These are phyloP conservation scores for Steinernema carpocapsae DNA, from an alignment of 2,888 invertebrate species.

Conservation along the genomic window DNA sequence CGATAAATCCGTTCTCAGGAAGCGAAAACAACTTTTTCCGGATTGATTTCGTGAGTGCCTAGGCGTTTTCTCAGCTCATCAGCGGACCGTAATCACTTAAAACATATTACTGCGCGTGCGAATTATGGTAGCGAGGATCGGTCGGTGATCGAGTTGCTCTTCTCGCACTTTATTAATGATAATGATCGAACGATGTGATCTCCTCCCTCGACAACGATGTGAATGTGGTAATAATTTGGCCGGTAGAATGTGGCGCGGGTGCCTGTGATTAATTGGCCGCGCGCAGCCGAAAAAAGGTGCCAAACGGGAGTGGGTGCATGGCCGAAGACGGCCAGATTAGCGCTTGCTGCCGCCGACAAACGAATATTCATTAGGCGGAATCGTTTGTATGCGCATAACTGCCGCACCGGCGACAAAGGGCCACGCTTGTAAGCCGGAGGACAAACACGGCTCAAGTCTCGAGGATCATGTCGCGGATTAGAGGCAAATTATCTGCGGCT, in stretches of 20 bases:
- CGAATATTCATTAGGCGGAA: slow-evolving; percentile 32
- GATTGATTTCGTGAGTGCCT: background rate
- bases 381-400: slow-evolving; percentile 24
- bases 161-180: slow-evolving; percentile 31
- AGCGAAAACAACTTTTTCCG: slow-evolving; percentile 7
- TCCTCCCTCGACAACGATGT: slow-evolving; percentile 25
- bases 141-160: slow-evolving; percentile 3
- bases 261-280: slow-evolving; percentile 13
- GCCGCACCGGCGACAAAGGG: slow-evolving; percentile 10
- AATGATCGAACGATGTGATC: slow-evolving; percentile 26
- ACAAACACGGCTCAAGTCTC: slow-evolving; percentile 5
- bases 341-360: slow-evolving; percentile 16
- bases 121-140: slow-evolving; percentile 19
- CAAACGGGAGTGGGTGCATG: slow-evolving; percentile 2
- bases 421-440: slow-evolving; percentile 23
- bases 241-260: background rate
- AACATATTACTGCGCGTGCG: slow-evolving; percentile 6
- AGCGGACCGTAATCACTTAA: background rate
- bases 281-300: slow-evolving; percentile 15
- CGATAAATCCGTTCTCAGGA: background rate
- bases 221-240: slow-evolving; percentile 26
- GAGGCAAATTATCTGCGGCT: background rate
- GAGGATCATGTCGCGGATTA: background rate
- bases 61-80: slow-evolving; percentile 22
- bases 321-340: slow-evolving; percentile 8